Evolutionary conservation across 30 jellyfish, hydroid and myxozoan genomes (phyloP).

Genomic region (Turritopsis dohrnii): DNA sequence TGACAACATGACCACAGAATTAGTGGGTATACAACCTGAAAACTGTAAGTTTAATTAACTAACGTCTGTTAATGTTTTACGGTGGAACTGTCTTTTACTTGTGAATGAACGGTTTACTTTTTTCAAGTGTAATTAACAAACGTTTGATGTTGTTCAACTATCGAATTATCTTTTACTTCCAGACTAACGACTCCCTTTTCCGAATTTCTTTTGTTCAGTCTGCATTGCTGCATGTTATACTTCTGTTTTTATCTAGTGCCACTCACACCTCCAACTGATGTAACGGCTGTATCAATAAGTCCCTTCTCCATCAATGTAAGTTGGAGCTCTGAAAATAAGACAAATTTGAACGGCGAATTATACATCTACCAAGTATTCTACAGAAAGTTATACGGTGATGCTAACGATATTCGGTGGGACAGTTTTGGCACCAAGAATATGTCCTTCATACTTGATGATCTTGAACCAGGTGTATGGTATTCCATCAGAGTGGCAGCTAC

Average conservation of each 20-base stretch:
- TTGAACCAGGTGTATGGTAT: slow-evolving; percentile 7
- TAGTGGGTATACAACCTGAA: neutral
- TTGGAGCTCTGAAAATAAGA: neutral
- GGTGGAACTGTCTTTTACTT: neutral
- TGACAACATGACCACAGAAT: neutral
- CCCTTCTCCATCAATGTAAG: neutral
- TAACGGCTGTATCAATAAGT: neutral
- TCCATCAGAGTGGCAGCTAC: slow-evolving; percentile 17
- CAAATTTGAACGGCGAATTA: slow-evolving; percentile 1
- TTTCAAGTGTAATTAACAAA: neutral
- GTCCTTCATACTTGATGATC: neutral
- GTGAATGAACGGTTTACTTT: neutral
- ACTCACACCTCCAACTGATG: neutral
- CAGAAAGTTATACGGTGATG: neutral
- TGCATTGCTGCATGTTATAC: neutral
- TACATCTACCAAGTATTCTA: slow-evolving; percentile 16
- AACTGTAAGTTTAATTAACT: neutral
- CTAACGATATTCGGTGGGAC: neutral
- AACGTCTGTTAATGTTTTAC: neutral
- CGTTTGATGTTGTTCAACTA: neutral
- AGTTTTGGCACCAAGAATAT: slow-evolving; percentile 4
- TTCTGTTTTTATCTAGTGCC: neutral
- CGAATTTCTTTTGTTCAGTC: neutral
- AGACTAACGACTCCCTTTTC: neutral
- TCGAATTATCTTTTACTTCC: neutral